Evolutionary conservation across 2,113 vertebrate genomes (phyloP).

Genomic region (Alligator mississippiensis): DNA sequence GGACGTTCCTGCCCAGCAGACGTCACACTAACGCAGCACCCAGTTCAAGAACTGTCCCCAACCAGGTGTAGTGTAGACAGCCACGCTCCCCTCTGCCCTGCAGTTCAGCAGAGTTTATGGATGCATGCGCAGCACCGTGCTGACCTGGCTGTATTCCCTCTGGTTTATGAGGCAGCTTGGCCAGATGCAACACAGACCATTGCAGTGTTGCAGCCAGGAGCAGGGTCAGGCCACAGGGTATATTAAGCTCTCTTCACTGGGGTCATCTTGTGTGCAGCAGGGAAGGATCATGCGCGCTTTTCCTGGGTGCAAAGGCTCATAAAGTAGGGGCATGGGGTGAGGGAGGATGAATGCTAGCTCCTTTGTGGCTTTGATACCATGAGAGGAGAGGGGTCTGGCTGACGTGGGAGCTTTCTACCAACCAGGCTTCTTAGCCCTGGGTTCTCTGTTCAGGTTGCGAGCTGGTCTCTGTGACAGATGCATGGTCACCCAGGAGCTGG

Average conservation of each 20-base stretch:
- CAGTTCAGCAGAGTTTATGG: too few relatives aligned
- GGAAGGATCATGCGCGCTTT: background rate
- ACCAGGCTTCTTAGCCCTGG: background rate
- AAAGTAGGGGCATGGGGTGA: background rate
- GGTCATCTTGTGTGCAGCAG: background rate
- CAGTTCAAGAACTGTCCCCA: background rate
- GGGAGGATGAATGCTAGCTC: background rate
- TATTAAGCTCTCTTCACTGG: background rate
- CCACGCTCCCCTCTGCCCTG: too few relatives aligned
- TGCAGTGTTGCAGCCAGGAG: background rate
- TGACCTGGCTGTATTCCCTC: too few relatives aligned
- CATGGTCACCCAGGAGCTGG: constrained; percentile 94
- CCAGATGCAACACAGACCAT: too few relatives aligned
- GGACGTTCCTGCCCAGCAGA: background rate
- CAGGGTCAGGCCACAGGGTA: background rate
- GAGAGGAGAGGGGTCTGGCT: background rate
- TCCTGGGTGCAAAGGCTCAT: background rate
- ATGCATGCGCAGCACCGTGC: too few relatives aligned
- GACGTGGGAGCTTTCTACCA: background rate
- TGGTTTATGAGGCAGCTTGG: too few relatives aligned
- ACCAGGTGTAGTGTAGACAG: background rate
- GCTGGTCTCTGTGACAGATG: constrained; percentile 96
- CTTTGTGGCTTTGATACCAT: accelerated
- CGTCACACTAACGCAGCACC: accelerated
- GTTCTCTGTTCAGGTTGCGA: constrained; percentile 81